Conservation (phyloP, 2,113 vertebrate genomes). For the Nycticebus coucang region DNA sequence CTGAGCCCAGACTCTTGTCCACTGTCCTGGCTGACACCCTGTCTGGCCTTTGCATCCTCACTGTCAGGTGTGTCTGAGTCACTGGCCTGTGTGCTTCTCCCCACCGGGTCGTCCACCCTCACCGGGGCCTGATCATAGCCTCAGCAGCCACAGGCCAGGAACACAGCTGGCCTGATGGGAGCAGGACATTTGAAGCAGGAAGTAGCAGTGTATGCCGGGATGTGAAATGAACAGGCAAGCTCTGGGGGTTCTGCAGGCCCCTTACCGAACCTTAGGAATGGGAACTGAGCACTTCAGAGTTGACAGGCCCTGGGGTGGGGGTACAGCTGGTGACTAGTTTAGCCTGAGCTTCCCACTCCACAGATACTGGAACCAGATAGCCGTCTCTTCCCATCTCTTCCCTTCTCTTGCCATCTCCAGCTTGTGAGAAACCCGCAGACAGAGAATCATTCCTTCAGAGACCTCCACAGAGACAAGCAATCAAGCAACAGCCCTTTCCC, state of each 20-base stretch:
- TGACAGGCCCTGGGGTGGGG: too few relatives aligned
- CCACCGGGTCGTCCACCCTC: too few relatives aligned
- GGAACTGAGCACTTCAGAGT: not conserved
- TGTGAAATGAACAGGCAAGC: not conserved
- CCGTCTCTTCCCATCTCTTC: not conserved
- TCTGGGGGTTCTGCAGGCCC: not conserved
- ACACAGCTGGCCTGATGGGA: not conserved
- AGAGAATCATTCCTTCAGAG: conserved; percentile 10
- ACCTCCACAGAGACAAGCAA: conserved; percentile 20
- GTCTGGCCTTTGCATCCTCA: not conserved
- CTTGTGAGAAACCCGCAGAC: conserved; percentile 11
- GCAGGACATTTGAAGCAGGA: not conserved
- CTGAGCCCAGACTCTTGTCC: not conserved
- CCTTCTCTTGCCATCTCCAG: not conserved
- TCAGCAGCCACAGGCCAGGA: not conserved
- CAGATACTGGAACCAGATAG: conserved; percentile 3
- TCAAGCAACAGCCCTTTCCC: conserved; percentile 24
- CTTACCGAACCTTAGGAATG: not conserved
- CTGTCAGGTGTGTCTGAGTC: not conserved
- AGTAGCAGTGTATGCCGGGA: not conserved
- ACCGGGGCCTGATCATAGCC: not conserved
- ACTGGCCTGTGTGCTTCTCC: not conserved
- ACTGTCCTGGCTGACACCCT: not conserved
- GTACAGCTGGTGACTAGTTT: not conserved
- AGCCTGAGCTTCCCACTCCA: not conserved